Conservation (phyloP, 2,797 vertebrate genomes). For the Heliangelus exortis region DNA sequence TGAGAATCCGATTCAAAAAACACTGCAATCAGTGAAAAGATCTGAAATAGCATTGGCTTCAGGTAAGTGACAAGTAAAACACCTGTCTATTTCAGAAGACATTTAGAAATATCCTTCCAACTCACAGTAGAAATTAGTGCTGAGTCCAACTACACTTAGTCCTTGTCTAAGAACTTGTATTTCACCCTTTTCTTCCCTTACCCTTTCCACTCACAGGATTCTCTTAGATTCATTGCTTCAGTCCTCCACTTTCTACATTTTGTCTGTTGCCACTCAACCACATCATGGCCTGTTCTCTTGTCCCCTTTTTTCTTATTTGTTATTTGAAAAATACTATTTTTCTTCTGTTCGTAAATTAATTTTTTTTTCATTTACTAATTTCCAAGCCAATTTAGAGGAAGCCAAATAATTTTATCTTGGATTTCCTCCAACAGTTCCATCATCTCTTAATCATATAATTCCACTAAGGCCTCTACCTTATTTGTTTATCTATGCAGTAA, state of each 20-base stretch:
- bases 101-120: neutral
- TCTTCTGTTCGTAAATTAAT: neutral
- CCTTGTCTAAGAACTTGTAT: neutral
- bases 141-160: neutral
- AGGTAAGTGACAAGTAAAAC: neutral
- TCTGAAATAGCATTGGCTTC: neutral
- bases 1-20: neutral
- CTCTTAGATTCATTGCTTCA: neutral
- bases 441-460: conserved; percentile 24
- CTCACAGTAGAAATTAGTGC: neutral
- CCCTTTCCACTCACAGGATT: neutral
- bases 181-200: neutral
- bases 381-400: neutral
- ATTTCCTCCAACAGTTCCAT: conserved; percentile 2
- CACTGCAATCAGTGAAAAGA: neutral
- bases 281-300: neutral
- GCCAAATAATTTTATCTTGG: conserved; percentile 8
- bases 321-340: neutral
- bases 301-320: neutral
- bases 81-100: neutral
- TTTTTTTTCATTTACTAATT: neutral
- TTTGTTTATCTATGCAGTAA: neutral
- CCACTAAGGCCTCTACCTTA: neutral
- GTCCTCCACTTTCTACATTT: neutral
- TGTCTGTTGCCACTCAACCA: neutral